Evolutionary conservation across 2,113 vertebrate species (phyloP), one percentile per base, ranked within the genome.

Genomic region (Lepidothrix coronata): DNA sequence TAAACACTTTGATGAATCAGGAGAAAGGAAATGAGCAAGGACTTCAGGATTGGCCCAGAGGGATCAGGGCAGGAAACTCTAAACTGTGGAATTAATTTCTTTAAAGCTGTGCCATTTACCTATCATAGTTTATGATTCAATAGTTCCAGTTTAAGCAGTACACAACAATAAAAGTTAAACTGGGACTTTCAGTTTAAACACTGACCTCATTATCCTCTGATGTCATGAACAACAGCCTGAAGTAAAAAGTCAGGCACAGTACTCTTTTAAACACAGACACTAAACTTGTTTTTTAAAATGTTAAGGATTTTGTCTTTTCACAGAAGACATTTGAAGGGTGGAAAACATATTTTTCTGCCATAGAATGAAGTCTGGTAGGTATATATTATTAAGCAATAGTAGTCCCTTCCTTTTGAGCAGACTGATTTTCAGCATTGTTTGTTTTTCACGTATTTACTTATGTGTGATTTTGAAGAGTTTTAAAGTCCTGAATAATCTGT

Each of bases 21-120:
- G 48, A 86, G 49, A 68, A 72, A 96, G 80, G 80, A 96, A 95
- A 92, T 90, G 82, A 96, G 79, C 86, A 90, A 95, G 66, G 46
- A 91, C 88, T 72, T 78, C 52, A 84, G 80, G 48, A 68, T 77
- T 57, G 65, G 83, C 57, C 84, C 80, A 84, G 41, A 54, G 95
- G 73, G 73, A 78, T 88, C 65, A 54, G 27, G 37, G 72, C 48
- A 84, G 85, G 82, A 92, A 91, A 81, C 44, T 91, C 57, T 65
- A 65, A 88, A 77, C 59, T 62, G 11, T 19, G 55, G 63, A 77
- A 74, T 93, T 85, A 73, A 83, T 90, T 82, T 94, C 62, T 91
- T 96, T 90, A 88, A 88, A 84, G 52, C 80, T 88, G 61, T 92
- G 82, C 68, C 79, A 92, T 70, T 87, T 92, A 79, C 80, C 73